phyloP scores from a whole-genome alignment of 2,797 vertebrate species.

The Telmatherina bonti region DNA sequence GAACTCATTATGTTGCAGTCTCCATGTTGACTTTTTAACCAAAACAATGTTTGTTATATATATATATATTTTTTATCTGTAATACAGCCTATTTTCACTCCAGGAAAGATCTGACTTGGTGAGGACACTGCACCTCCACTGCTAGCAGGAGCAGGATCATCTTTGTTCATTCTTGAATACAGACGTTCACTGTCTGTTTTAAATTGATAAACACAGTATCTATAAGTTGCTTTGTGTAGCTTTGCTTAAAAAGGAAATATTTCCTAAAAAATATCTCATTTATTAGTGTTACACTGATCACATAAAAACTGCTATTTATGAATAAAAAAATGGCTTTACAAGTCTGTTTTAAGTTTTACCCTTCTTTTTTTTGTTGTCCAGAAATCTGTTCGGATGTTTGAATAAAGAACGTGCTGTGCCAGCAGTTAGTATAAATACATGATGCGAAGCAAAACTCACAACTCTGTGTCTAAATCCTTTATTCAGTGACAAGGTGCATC shows the following conservation, averaged over 20 bases:
- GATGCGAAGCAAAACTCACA: neutral
- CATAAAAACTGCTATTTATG: neutral
- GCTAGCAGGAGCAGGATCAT: neutral
- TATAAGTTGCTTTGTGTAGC: neutral
- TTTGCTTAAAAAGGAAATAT: constrained; percentile 9
- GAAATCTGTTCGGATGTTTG: neutral
- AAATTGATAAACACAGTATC: neutral
- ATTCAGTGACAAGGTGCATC: neutral
- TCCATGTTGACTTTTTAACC: neutral
- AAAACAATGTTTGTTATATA: neutral
- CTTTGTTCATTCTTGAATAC: constrained; percentile 24
- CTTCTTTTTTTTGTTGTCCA: neutral
- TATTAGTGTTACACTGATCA: neutral
- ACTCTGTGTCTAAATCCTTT: neutral
- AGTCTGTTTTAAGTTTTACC: constrained; percentile 5
- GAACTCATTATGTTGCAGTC: neutral
- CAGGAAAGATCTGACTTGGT: constrained; percentile 12
- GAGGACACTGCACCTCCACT: constrained; percentile 2
- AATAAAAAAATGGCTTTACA: neutral
- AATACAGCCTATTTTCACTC: neutral
- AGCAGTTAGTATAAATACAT: neutral
- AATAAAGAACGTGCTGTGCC: constrained; percentile 1
- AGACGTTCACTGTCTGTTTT: constrained; percentile 31
- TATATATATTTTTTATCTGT: neutral
- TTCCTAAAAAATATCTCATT: constrained; percentile 3